These are phyloP conservation scores for Drosophila cardini DNA, from an alignment of 1,140 invertebrate species.

Conservation along the genomic window DNA sequence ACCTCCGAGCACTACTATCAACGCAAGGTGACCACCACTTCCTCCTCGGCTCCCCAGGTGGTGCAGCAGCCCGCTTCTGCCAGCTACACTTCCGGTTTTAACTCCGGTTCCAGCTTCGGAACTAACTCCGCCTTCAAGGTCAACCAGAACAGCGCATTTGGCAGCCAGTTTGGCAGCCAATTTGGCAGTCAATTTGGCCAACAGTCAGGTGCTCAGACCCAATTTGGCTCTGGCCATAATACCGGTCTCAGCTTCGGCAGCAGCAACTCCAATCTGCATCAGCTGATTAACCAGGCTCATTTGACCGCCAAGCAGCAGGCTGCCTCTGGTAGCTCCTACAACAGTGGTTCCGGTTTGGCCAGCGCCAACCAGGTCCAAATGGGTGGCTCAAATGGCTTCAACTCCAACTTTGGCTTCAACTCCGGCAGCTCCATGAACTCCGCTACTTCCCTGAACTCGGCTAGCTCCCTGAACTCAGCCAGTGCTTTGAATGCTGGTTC, in stretches of 20 bases:
- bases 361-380: slow-evolving; percentile 43
- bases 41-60: slow-evolving; percentile 53
- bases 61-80: slow-evolving; percentile 44
- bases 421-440: slow-evolving; percentile 53
- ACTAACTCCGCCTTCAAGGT: slow-evolving; percentile 53
- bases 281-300: slow-evolving; percentile 64
- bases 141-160: slow-evolving; percentile 39
- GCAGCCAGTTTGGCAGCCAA: slow-evolving; percentile 44
- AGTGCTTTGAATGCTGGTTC: slow-evolving; percentile 49
- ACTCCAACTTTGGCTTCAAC: slow-evolving; percentile 52
- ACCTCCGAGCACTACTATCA: slow-evolving; percentile 72
- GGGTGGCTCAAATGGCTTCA: slow-evolving; percentile 34
- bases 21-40: slow-evolving; percentile 61
- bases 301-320: slow-evolving; percentile 59
- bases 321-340: slow-evolving; percentile 19
- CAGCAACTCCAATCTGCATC: slow-evolving; percentile 45
- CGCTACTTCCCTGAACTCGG: slow-evolving; percentile 52
- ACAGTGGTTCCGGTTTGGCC: slow-evolving; percentile 40
- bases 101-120: slow-evolving; percentile 45
- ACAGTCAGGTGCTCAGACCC: slow-evolving; percentile 35
- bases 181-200: slow-evolving; percentile 48
- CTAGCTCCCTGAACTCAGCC: slow-evolving; percentile 51
- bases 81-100: slow-evolving; percentile 45
- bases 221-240: slow-evolving; percentile 4
- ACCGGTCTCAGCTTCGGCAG: slow-evolving; percentile 13